A percentile compares a stretch with the other conserved stretches of the same genome.
phyloP scores from a whole-genome alignment of 2,113 vertebrate species.

The Ovibos moschatus region DNA sequence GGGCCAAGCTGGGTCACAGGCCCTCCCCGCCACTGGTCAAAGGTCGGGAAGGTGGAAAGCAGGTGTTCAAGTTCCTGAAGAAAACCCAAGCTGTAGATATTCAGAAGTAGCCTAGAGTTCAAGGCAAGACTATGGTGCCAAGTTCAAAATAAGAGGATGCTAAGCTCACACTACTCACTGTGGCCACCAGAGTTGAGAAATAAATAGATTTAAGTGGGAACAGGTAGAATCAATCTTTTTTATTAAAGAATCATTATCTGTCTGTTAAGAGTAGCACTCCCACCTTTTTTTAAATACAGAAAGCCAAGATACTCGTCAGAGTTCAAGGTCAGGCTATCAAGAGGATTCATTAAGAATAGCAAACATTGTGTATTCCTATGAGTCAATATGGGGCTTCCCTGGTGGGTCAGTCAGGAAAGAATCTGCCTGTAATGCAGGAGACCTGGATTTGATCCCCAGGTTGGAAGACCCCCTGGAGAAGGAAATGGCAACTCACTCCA shows the following conservation, averaged over 20 bases:
- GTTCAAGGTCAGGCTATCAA: background rate
- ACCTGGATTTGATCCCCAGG: background rate
- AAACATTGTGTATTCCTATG: background rate
- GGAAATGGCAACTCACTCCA: background rate
- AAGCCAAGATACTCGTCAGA: background rate
- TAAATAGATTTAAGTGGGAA: background rate
- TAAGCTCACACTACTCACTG: background rate
- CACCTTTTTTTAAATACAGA: background rate
- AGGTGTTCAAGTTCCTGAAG: background rate
- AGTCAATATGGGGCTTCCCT: background rate
- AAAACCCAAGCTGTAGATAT: background rate
- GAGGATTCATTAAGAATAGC: background rate
- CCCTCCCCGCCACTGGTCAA: background rate
- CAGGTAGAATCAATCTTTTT: background rate
- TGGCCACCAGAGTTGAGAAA: background rate
- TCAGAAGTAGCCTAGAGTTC: background rate
- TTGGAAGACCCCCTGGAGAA: background rate
- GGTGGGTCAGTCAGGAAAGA: background rate
- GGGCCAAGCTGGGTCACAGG: background rate
- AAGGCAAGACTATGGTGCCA: background rate
- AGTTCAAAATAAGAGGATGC: background rate
- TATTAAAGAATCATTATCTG: background rate
- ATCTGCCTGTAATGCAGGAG: background rate
- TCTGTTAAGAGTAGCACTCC: background rate
- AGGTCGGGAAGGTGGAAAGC: accelerated